Conservation (phyloP, 92 coral and sea anemone genomes). For the Umimayanthus kanabou region DNA sequence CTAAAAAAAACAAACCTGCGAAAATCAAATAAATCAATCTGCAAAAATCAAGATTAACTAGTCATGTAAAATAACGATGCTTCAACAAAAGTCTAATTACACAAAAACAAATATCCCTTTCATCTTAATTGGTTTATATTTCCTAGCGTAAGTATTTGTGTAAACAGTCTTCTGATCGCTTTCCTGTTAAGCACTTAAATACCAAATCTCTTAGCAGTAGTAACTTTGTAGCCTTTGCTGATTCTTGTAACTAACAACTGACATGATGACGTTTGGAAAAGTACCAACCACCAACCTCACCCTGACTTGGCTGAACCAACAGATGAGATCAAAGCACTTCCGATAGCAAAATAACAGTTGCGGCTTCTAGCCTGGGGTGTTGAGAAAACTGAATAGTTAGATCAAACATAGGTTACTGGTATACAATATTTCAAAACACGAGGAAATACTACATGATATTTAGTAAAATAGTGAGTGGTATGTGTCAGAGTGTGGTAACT, state of each 20-base stretch:
- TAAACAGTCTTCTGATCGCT: too few species aligned
- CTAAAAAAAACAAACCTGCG: too few species aligned
- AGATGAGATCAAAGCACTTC: conserved; percentile 6
- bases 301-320: conserved; percentile 41
- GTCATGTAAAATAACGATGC: too few species aligned
- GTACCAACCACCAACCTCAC: conserved; percentile 50
- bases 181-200: neutral
- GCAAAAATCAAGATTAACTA: too few species aligned
- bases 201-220: neutral
- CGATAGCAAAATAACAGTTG: conserved; percentile 17
- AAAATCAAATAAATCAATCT: neutral
- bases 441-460: too few species aligned
- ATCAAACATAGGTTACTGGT: neutral
- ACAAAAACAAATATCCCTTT: too few species aligned
- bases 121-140: too few species aligned
- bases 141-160: too few species aligned
- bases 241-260: neutral
- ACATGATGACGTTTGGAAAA: neutral
- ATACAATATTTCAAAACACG: neutral
- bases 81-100: too few species aligned
- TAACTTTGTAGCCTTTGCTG: neutral
- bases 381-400: conserved; percentile 62
- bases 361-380: conserved; percentile 74
- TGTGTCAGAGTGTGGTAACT: too few species aligned
- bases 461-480: too few species aligned